These are phyloP conservation scores for Macrotrachela quadricornifera DNA, from an alignment of 1,140 invertebrate genomes.

Conservation along the genomic window DNA sequence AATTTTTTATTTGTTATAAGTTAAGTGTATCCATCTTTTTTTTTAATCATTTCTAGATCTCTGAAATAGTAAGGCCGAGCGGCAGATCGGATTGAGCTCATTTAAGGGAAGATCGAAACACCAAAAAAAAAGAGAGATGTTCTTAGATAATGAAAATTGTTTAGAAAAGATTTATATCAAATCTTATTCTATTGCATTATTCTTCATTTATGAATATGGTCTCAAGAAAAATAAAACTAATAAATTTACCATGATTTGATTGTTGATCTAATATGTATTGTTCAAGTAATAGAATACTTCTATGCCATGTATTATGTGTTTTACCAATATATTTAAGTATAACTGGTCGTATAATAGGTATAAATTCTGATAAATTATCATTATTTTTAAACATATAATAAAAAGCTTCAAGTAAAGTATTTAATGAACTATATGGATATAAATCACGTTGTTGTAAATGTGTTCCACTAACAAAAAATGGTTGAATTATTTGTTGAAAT, in stretches of 20 bases:
- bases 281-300: constrained; percentile 63
- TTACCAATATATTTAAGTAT: constrained; percentile 52
- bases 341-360: constrained; percentile 2
- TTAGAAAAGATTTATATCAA: too few species aligned
- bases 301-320: constrained; percentile 84
- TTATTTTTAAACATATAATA: not conserved
- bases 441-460: constrained; percentile 35
- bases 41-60: too few species aligned
- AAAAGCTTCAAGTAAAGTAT: constrained; percentile 73
- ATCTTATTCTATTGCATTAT: too few species aligned
- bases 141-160: too few species aligned
- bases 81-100: too few species aligned
- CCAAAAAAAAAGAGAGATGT: too few species aligned
- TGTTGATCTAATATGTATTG: constrained; percentile 50
- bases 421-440: constrained; percentile 48
- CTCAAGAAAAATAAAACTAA: too few species aligned
- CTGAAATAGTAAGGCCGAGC: too few species aligned
- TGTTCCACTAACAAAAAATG: constrained; percentile 71
- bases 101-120: too few species aligned
- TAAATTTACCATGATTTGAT: not conserved
- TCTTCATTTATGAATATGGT: too few species aligned
- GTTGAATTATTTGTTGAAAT: constrained; percentile 15
- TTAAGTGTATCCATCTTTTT: too few species aligned
- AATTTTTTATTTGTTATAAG: too few species aligned
- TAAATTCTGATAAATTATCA: not conserved